These are phyloP conservation scores for Chromobotia macracanthus DNA, from an alignment of 2,797 vertebrate species.

Conservation along the genomic window DNA sequence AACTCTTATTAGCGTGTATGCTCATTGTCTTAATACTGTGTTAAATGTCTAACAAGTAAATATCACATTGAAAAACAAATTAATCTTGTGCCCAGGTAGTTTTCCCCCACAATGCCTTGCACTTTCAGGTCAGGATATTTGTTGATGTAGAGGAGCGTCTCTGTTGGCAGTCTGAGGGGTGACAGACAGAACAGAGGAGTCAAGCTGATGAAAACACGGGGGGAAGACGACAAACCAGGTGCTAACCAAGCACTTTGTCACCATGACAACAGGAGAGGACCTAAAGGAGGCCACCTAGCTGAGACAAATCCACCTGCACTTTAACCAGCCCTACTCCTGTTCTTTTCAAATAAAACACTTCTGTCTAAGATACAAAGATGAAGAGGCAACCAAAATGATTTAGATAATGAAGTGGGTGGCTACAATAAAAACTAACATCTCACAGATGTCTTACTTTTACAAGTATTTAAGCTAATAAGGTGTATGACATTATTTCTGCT, in stretches of 20 bases:
- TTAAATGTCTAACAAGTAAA: too few relatives aligned
- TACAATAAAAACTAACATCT: too few relatives aligned
- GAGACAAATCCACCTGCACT: background rate
- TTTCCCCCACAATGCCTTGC: slow-evolving; percentile 87
- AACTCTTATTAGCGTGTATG: too few relatives aligned
- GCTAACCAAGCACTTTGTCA: slow-evolving; percentile 63
- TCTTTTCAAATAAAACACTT: too few relatives aligned
- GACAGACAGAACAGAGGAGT: slow-evolving; percentile 85
- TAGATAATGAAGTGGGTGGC: too few relatives aligned
- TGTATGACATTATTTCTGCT: too few relatives aligned
- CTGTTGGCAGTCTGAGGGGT: slow-evolving; percentile 86
- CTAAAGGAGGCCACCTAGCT: slow-evolving; percentile 52
- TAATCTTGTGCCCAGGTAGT: slow-evolving; percentile 80
- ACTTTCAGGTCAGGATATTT: slow-evolving; percentile 71
- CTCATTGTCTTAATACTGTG: too few relatives aligned
- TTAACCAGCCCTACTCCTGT: background rate
- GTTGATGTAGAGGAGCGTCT: slow-evolving; percentile 26
- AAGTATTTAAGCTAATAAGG: too few relatives aligned
- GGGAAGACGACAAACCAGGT: slow-evolving; percentile 70
- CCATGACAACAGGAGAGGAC: slow-evolving; percentile 67
- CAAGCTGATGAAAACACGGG: slow-evolving; percentile 87
- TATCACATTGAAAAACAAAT: too few relatives aligned
- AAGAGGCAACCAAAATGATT: too few relatives aligned
- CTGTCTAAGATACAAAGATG: too few relatives aligned
- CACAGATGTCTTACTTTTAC: too few relatives aligned